Evolutionary conservation across 1,140 invertebrate genomes (phyloP).

Genomic region (Aphelenchoides avenae): DNA sequence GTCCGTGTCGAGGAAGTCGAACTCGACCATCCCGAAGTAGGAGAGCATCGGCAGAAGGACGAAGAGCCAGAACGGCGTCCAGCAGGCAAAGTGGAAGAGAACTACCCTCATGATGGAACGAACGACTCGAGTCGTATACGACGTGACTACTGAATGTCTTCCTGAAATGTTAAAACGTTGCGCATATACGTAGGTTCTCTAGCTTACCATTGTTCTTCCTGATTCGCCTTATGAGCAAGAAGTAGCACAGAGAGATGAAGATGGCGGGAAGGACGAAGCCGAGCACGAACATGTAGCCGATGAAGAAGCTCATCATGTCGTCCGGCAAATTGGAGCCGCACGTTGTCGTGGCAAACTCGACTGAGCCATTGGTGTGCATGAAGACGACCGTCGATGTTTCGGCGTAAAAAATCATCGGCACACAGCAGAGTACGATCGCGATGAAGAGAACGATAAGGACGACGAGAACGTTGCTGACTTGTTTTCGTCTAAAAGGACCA

Average conservation of each 20-base stretch:
- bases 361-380: conserved; percentile 14
- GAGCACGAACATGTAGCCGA: conserved; percentile 46
- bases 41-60: conserved; percentile 39
- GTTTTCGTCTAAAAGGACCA: conserved; percentile 13
- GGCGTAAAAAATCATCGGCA: conserved; percentile 50
- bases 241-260: conserved; percentile 42
- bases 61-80: conserved; percentile 45
- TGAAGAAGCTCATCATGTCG: conserved; percentile 35
- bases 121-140: conserved; percentile 34
- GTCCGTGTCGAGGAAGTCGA: conserved; percentile 16
- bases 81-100: conserved; percentile 47
- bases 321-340: conserved; percentile 43
- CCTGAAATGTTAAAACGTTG: conserved; percentile 27
- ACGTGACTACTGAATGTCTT: conserved; percentile 35
- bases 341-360: conserved; percentile 3
- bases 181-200: conserved; percentile 7
- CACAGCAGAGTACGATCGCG: conserved; percentile 33
- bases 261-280: conserved; percentile 38
- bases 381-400: conserved; percentile 10
- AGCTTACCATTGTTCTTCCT: conserved; percentile 31
- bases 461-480: conserved; percentile 27
- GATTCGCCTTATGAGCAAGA: conserved; percentile 32
- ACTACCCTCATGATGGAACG: conserved; percentile 43
- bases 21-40: conserved; percentile 26
- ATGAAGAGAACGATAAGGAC: conserved; percentile 34